Evolutionary conservation across 2,888 invertebrate species (phyloP), one percentile per base, ranked within the genome.

Genomic region (Limnephilus rhombicus): DNA sequence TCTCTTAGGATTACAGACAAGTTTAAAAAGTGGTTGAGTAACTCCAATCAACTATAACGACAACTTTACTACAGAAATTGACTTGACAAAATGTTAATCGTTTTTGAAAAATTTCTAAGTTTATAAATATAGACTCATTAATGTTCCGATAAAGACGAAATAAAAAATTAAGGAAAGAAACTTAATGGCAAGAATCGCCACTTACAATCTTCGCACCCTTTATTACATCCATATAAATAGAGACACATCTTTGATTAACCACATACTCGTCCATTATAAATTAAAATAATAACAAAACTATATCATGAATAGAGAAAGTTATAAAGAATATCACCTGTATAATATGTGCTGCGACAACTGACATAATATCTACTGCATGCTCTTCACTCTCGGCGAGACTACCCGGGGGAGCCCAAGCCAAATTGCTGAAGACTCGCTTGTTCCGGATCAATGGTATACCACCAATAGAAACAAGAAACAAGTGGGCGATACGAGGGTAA

Each of bases 301-400:
- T 68, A 68, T 68, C 68, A 68, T 68, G 68, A 68, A 68, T 68
- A 68, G 68, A 68, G 68, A 68, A 68, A 68, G 68, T 68, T 68
- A 68, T 24, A 82, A 82, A 82, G 82, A 82, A 82, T 82, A 82
- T 82, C 82, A 82, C 82, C 34, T 7, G 34, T 31, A 34, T 82
- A 31, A 82, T 31, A 82, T 34, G 82, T 82, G 82, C 34, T 82
- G 82, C 82, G 34, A 34, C 31, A 82, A 82, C 68, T 68, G 24
- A n/a, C 24, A 68, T 68, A 68, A 68, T n/a, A 68, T 68, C 24
- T 68, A 68, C 24, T 68, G n/a, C 24, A 9, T n/a, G 24, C n/a
- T 68, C 68, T 24, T 24, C 68, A 68, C n/a, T 68, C 24, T 68
- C 68, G 24, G 9, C 18, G 5, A 5, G 53, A 53, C 53, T 53